Percentiles rank a stretch among this genome's conserved stretches.
Conservation (phyloP, 2,797 vertebrate genomes). For the Phataginus tricuspis region DNA sequence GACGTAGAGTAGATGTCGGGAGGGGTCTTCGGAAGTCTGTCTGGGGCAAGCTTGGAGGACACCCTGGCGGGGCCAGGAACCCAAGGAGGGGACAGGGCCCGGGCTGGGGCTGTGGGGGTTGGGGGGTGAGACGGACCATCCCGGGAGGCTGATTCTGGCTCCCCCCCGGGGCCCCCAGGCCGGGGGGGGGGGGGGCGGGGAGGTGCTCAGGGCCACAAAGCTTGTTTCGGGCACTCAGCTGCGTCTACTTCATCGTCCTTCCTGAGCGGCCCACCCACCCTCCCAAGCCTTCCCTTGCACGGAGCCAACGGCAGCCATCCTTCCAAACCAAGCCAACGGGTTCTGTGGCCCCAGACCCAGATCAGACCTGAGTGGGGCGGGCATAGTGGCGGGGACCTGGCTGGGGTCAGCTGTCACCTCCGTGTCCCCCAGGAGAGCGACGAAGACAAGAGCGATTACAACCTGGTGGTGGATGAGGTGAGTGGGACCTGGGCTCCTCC, state of each 20-base stretch:
- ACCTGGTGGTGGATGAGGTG: constrained; percentile 94
- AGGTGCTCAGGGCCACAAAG: background rate
- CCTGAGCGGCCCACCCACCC: background rate
- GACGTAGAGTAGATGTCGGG: background rate
- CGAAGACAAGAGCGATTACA: constrained; percentile 93
- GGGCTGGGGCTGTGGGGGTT: background rate
- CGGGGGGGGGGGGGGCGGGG: background rate
- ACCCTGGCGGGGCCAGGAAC: background rate
- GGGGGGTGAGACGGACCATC: background rate
- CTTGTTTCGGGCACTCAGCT: background rate
- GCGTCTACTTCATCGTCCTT: no score
- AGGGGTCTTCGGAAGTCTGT: background rate
- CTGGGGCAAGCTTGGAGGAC: background rate
- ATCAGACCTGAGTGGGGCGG: background rate
- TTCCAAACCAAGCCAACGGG: background rate
- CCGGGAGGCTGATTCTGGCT: background rate
- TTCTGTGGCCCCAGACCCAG: background rate
- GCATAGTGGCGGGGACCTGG: rapidly evolving
- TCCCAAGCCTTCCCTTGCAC: background rate
- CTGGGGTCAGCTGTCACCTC: no score
- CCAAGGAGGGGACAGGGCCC: background rate
- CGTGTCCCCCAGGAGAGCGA: constrained; percentile 89
- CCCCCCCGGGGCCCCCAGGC: no score
- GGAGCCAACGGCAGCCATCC: background rate
- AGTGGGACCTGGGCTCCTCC: constrained; percentile 28